Evolutionary conservation across 37 sponge, comb jelly and placozoan genomes (phyloP).

Genomic region (Beroe forskalii): DNA sequence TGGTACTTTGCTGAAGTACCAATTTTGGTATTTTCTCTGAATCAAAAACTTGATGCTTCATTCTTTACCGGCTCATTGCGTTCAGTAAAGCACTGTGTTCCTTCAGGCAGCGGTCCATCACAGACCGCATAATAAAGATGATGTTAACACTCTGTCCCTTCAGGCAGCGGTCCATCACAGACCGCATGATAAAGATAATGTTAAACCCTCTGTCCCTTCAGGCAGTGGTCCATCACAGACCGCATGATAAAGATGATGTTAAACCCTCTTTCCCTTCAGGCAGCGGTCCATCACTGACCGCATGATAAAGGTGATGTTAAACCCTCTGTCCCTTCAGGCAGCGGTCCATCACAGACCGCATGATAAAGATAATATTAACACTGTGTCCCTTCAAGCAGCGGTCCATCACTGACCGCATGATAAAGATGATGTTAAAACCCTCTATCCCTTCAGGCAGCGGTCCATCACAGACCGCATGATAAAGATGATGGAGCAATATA

Average conservation of each 20-base stretch:
- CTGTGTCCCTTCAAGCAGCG: too few species aligned
- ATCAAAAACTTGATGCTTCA: too few species aligned
- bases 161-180: slow-evolving; percentile 31
- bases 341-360: slow-evolving; percentile 53
- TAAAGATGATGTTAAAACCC: slow-evolving; percentile 64
- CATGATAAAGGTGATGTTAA: slow-evolving; percentile 64
- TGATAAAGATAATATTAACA: slow-evolving; percentile 66
- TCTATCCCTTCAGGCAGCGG: too few species aligned
- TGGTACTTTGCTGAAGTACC: too few species aligned
- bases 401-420: slow-evolving; percentile 51
- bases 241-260: slow-evolving; percentile 66
- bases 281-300: slow-evolving; percentile 31
- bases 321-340: too few species aligned
- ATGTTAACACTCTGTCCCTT: background rate
- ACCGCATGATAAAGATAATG: slow-evolving; percentile 62
- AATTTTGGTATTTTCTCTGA: too few species aligned
- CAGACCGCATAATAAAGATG: slow-evolving; percentile 42
- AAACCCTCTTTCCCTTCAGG: too few species aligned
- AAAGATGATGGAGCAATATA: slow-evolving; percentile 65
- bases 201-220: too few species aligned
- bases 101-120: slow-evolving; percentile 58
- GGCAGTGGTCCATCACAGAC: slow-evolving; percentile 56
- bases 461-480: slow-evolving; percentile 65
- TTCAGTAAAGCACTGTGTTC: too few species aligned
- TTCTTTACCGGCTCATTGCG: too few species aligned